A percentile compares a stretch with the other conserved stretches of the same genome.
Conservation (phyloP, 2,888 invertebrate species). For the Liodrosophila aerea region DNA sequence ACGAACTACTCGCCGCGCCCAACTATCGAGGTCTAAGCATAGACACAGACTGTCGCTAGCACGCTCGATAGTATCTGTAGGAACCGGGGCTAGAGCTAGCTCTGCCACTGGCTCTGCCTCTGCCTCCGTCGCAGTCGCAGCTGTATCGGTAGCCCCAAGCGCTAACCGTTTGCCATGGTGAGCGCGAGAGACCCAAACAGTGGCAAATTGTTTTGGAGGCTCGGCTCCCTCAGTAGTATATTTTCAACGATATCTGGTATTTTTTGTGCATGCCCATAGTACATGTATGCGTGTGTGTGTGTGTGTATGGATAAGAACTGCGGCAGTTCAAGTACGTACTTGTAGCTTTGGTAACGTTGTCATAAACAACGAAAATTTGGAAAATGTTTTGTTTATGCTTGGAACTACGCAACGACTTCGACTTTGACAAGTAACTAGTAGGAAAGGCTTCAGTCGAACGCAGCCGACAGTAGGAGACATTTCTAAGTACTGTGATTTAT, state of each 20-base stretch:
- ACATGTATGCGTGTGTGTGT: not conserved
- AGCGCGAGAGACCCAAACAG: slow-evolving; percentile 28
- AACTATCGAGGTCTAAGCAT: slow-evolving; percentile 77
- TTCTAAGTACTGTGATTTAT: too few species aligned
- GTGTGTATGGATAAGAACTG: slow-evolving; percentile 2
- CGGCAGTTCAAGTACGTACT: not conserved
- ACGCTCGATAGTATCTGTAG: slow-evolving; percentile 48
- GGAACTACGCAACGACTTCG: not conserved
- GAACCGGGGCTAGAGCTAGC: slow-evolving; percentile 33
- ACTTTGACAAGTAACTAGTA: slow-evolving; percentile 1
- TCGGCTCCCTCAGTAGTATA: slow-evolving; percentile 28
- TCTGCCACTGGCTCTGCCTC: slow-evolving; percentile 5
- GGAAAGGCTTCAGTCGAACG: too few species aligned
- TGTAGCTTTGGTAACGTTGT: slow-evolving; percentile 6
- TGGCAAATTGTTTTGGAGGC: slow-evolving; percentile 39
- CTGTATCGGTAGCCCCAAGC: slow-evolving; percentile 6
- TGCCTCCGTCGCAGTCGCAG: not conserved
- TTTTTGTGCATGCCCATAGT: not conserved
- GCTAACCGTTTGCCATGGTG: slow-evolving; percentile 23
- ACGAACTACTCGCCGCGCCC: slow-evolving; percentile 42
- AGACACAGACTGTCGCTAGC: slow-evolving; percentile 68
- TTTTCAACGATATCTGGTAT: slow-evolving; percentile 15
- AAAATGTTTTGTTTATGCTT: not conserved
- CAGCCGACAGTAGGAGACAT: too few species aligned
- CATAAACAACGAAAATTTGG: slow-evolving; percentile 9